phyloP scores from a whole-genome alignment of 1,140 invertebrate genomes.

The Chlorops oryzae region DNA sequence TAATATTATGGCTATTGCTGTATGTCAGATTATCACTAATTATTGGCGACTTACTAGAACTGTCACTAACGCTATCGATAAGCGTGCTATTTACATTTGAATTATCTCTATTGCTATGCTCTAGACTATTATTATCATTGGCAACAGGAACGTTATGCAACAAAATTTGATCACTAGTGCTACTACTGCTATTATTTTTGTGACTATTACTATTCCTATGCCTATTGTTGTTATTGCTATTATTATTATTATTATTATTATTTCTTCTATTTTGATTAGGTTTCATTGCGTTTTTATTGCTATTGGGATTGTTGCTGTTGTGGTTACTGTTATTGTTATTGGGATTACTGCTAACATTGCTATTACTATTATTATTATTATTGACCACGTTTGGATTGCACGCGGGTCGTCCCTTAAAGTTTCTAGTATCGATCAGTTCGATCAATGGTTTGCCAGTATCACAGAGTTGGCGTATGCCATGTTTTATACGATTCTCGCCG shows the following conservation, averaged over 20 bases:
- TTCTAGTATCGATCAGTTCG: slow-evolving; percentile 33
- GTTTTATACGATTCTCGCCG: slow-evolving; percentile 45
- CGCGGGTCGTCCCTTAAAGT: slow-evolving; percentile 34
- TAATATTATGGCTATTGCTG: slow-evolving; percentile 9
- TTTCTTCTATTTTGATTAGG: too few relatives aligned
- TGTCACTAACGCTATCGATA: neutral
- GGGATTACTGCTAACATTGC: slow-evolving; percentile 14
- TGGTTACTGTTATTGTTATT: slow-evolving; percentile 19
- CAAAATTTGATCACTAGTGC: slow-evolving; percentile 11
- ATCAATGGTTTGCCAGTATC: slow-evolving; percentile 46
- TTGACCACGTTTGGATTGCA: slow-evolving; percentile 26
- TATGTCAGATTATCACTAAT: slow-evolving; percentile 1
- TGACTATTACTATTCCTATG: slow-evolving; percentile 12
- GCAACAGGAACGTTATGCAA: slow-evolving; percentile 35
- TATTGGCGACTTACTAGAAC: slow-evolving; percentile 21
- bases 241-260: slow-evolving; percentile 13
- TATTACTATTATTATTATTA: slow-evolving; percentile 17
- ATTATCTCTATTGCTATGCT: slow-evolving; percentile 7
- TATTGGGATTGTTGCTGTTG: slow-evolving; percentile 13
- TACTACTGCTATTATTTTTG: slow-evolving; percentile 5
- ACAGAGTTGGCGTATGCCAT: slow-evolving; percentile 48
- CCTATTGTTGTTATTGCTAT: slow-evolving; percentile 19
- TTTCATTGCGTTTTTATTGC: too few relatives aligned
- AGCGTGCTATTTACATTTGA: slow-evolving; percentile 9
- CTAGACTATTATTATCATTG: slow-evolving; percentile 24